Percentiles rank a stretch among this genome's conserved stretches.
Conservation (phyloP, 2,797 vertebrate genomes). For the Diplodus sargus region DNA sequence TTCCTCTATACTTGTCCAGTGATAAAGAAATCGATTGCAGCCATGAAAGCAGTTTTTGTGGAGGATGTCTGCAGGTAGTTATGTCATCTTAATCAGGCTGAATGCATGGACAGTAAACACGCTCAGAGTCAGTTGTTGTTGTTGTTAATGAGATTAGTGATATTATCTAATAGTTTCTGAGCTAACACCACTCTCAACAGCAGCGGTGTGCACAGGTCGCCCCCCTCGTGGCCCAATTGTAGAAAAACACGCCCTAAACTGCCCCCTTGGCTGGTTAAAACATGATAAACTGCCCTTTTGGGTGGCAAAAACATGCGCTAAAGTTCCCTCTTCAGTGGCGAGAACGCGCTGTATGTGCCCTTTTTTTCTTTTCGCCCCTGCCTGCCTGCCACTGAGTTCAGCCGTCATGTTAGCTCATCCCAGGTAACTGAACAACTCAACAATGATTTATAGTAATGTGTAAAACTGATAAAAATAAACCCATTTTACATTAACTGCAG, state of each 20-base stretch:
- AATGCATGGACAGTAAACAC: background rate
- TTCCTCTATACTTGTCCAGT: slow-evolving; percentile 9
- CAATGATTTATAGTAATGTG: background rate
- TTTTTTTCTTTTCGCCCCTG: too few species aligned
- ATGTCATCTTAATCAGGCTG: background rate
- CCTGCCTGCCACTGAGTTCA: too few species aligned
- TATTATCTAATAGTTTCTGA: background rate
- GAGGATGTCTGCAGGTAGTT: background rate
- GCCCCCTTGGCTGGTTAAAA: too few species aligned
- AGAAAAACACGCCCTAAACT: too few species aligned
- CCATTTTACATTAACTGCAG: too few species aligned
- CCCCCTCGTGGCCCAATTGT: too few species aligned
- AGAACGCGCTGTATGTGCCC: too few species aligned
- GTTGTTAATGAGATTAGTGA: background rate
- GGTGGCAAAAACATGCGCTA: too few species aligned
- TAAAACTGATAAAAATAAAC: too few species aligned
- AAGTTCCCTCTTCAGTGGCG: too few species aligned
- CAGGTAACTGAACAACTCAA: background rate
- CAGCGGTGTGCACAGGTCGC: too few species aligned
- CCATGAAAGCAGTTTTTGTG: background rate
- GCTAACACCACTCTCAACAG: background rate
- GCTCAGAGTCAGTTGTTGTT: background rate
- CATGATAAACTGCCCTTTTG: too few species aligned
- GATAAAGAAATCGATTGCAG: background rate
- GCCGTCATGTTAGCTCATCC: background rate